Evolutionary conservation across 2,113 vertebrate genomes (phyloP), one percentile per base, ranked within the genome.

Genomic region (Boleophthalmus pectinirostris): DNA sequence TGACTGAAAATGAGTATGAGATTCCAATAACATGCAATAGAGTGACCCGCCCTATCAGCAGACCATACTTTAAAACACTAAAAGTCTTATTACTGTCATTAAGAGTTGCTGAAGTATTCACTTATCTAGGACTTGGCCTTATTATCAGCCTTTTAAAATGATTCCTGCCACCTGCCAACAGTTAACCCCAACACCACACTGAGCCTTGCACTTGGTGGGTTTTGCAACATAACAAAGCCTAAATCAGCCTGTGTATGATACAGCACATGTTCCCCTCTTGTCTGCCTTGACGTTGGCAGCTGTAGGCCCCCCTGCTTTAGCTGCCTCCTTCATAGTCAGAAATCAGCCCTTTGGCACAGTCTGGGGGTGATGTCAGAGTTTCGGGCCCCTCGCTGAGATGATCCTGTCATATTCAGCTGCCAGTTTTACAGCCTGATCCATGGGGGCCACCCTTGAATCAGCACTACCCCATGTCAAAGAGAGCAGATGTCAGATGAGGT

Each of bases 341-440:
- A 60, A 87, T 49, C 64, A 72, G 49, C 75, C 77, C 75, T 68
- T 70, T 83, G 77, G 85, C 78, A 70, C 35, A 78, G 68, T 14
- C 9, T 2, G 0, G 38, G 58, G 57, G 72, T 85, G 72, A 82
- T 78, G 80, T 89, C 83, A 81, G 72, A 25, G 53, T 77, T 69
- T 69, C 57, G 5, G 63, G 69, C 71, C 79, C 77, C 83, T 76
- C 38, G 6, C 70, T 68, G 87, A 84, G 85, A 66, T 73, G 70
- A 67, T 79, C 63, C 69, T 77, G 60, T 78, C 82, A 78, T 20
- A 75, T 67, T 85, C 74, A 88, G 76, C 85, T 78, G 72, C 25
- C 12, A 65, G n/a, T 68, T 74, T n/a, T 54, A 45, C 12, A 43
- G 49, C 20, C 69, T 15, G 46, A 46, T 71, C 66, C 66, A 64